Percentiles rank a stretch among this genome's conserved stretches.
Evolutionary conservation across 2,797 vertebrate genomes (phyloP).

Genomic region (Platalea minor): DNA sequence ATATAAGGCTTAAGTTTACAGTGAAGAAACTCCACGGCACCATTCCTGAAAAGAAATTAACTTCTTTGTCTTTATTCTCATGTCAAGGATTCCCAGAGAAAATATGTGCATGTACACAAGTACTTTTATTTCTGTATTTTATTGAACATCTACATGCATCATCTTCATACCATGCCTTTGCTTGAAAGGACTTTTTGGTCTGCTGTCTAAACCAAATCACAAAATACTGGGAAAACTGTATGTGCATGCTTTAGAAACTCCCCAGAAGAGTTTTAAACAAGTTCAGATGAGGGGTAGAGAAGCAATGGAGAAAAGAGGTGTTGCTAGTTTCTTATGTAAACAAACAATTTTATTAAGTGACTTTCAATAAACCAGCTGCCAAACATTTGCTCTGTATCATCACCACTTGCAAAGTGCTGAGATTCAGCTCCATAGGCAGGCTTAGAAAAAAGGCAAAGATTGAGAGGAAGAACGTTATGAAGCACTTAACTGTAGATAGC

Average conservation of each 20-base stretch:
- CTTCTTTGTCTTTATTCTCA: neutral
- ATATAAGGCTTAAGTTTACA: neutral
- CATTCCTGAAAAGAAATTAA: neutral
- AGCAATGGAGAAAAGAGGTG: neutral
- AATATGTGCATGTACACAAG: rapidly evolving
- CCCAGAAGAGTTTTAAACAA: constrained; percentile 40
- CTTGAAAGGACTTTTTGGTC: neutral
- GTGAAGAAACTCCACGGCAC: rapidly evolving
- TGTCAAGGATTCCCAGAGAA: neutral
- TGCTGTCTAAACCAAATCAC: neutral
- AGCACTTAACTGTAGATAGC: neutral
- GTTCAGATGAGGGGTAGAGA: constrained; percentile 39
- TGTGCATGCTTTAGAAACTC: neutral
- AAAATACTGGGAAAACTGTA: neutral
- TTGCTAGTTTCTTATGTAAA: constrained; percentile 42
- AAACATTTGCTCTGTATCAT: constrained; percentile 55
- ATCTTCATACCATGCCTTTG: neutral
- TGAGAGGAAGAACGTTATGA: neutral
- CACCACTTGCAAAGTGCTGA: constrained; percentile 12
- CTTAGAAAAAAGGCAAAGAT: neutral
- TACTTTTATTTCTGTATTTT: neutral
- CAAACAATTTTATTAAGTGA: constrained; percentile 60
- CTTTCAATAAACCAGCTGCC: constrained; percentile 56
- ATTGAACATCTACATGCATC: neutral
- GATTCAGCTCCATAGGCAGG: constrained; percentile 6